Conservation (phyloP, 2,113 vertebrate genomes). For the Synodontis membranacea region DNA sequence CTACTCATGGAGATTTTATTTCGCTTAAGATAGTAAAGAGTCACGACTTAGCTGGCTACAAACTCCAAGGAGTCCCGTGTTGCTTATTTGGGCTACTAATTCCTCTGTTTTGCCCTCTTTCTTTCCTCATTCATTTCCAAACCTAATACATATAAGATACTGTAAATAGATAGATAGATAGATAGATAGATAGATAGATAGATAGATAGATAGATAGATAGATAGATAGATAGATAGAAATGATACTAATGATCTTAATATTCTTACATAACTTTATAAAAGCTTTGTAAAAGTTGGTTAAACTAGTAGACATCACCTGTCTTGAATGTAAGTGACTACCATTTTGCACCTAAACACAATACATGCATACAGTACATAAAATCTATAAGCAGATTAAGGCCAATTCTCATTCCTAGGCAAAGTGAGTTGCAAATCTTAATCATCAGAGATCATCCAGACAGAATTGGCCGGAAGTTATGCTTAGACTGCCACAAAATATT, state of each 20-base stretch:
- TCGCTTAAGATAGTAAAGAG: no score
- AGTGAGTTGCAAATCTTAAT: slow-evolving; percentile 3
- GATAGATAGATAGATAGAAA: background rate
- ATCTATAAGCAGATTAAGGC: slow-evolving; percentile 11
- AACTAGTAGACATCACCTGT: background rate
- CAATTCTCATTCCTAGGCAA: slow-evolving; percentile 1
- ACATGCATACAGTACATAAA: slow-evolving; percentile 15
- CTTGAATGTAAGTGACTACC: background rate
- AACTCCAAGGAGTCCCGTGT: no score
- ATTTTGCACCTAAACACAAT: no score
- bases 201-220: background rate
- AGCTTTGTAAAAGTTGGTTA: background rate
- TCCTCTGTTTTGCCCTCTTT: background rate
- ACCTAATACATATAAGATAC: background rate
- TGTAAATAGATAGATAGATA: background rate
- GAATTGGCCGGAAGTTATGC: background rate
- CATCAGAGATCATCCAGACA: slow-evolving; percentile 3
- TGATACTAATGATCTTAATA: background rate
- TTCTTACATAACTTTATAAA: background rate
- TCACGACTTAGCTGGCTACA: no score
- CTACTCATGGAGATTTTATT: no score
- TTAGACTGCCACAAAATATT: background rate
- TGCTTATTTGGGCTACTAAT: no score
- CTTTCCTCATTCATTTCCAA: background rate
- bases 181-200: background rate